Percentiles rank a stretch among this genome's conserved stretches.
Conservation (phyloP, 2,113 vertebrate genomes). For the Malurus alboscapulatus region DNA sequence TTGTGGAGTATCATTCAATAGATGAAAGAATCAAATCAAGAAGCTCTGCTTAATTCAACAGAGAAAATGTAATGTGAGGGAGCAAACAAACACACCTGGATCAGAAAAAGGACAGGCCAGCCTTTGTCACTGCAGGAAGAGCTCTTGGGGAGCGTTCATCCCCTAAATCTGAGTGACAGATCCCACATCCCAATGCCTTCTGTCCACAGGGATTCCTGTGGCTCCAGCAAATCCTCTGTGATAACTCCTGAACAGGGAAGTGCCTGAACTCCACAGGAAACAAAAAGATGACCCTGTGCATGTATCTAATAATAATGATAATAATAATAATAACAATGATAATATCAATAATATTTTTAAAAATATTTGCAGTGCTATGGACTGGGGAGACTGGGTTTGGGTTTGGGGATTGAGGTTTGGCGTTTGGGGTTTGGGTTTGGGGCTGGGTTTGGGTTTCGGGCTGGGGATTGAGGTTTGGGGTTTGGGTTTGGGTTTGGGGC, state of each 20-base stretch:
- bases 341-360: too few relatives aligned
- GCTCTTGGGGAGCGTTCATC: background rate
- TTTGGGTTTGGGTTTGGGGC: too few relatives aligned
- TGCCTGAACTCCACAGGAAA: background rate
- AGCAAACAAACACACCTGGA: background rate
- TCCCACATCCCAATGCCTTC: background rate
- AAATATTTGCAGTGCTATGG: too few relatives aligned
- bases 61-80: background rate
- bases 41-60: background rate
- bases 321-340: too few relatives aligned
- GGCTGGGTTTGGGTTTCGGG: too few relatives aligned
- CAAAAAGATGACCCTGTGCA: background rate
- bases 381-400: too few relatives aligned
- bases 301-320: too few relatives aligned
- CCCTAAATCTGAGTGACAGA: background rate
- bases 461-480: too few relatives aligned
- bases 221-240: background rate
- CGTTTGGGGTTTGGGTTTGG: too few relatives aligned
- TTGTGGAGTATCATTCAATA: background rate
- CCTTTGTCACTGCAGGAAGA: accelerated
- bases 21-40: accelerated
- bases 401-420: too few relatives aligned
- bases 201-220: background rate
- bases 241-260: background rate
- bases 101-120: background rate